These are phyloP conservation scores for Apistogramma diplotaenia DNA, from an alignment of 2,113 vertebrate genomes.

Conservation along the genomic window DNA sequence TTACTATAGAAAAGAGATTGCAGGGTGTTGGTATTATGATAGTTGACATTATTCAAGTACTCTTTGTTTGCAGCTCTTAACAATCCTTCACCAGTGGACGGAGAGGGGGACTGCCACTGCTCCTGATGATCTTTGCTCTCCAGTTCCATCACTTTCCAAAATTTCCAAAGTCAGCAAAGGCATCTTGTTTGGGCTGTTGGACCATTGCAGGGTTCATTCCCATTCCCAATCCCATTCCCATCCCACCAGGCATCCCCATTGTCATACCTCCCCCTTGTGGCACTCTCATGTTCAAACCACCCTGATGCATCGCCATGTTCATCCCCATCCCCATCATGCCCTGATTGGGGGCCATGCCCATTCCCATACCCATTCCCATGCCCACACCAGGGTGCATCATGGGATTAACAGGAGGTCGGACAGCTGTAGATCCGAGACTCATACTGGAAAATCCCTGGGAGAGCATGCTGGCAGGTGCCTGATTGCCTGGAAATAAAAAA, in stretches of 20 bases:
- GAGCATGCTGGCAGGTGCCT: slow-evolving; percentile 83
- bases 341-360: slow-evolving; percentile 78
- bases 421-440: slow-evolving; percentile 82
- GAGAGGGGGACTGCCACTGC: slow-evolving; percentile 24
- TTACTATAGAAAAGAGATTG: slow-evolving; percentile 51
- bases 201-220: slow-evolving; percentile 82
- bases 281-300: slow-evolving; percentile 85
- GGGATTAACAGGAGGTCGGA: slow-evolving; percentile 75
- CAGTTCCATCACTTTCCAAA: slow-evolving; percentile 89
- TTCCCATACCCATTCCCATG: slow-evolving; percentile 61
- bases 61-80: slow-evolving; percentile 86
- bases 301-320: slow-evolving; percentile 81
- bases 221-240: slow-evolving; percentile 82
- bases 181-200: slow-evolving; percentile 90
- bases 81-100: slow-evolving; percentile 85
- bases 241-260: slow-evolving; percentile 84
- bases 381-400: slow-evolving; percentile 80
- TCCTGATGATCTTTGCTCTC: slow-evolving; percentile 53
- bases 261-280: slow-evolving; percentile 79
- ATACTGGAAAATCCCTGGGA: slow-evolving; percentile 88
- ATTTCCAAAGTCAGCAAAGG: slow-evolving; percentile 98
- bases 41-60: slow-evolving; percentile 79
- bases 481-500: slow-evolving; percentile 77
- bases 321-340: slow-evolving; percentile 87
- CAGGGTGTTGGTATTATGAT: slow-evolving; percentile 56